phyloP scores from a whole-genome alignment of 2,797 vertebrate species.

The Onychomys leucogaster region DNA sequence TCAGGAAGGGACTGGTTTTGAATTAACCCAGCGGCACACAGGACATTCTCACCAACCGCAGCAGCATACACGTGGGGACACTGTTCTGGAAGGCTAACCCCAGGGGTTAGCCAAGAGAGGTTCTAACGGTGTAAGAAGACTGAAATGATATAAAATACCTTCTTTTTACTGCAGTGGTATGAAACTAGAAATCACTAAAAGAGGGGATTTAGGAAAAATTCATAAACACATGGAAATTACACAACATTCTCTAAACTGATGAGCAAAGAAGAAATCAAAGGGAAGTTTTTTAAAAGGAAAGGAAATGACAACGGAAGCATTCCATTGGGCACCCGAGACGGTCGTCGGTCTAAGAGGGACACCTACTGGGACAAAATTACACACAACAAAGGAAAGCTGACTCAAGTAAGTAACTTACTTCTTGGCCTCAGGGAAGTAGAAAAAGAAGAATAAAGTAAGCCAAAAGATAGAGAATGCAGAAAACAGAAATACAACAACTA shows the following conservation, averaged over 20 bases:
- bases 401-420: not conserved
- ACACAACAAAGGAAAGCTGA: not conserved
- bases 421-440: not conserved
- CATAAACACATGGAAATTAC: not conserved
- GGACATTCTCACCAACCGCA: not conserved
- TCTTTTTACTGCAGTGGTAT: not conserved
- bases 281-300: no score
- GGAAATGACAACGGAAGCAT: not conserved
- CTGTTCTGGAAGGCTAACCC: not conserved
- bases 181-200: not conserved
- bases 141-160: not conserved
- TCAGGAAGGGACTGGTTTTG: not conserved
- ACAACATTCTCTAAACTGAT: not conserved
- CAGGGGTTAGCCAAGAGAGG: not conserved
- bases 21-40: not conserved
- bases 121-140: not conserved
- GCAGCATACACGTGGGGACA: no score
- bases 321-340: not conserved
- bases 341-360: not conserved
- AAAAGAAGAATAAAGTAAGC: not conserved
- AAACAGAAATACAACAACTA: not conserved
- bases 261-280: not conserved
- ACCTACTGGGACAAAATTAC: not conserved
- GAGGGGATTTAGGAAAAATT: not conserved
- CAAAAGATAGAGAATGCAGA: not conserved